Percentiles rank a stretch among this genome's conserved stretches.
Conservation (phyloP, 2,113 vertebrate genomes). For the Bubo bubo region DNA sequence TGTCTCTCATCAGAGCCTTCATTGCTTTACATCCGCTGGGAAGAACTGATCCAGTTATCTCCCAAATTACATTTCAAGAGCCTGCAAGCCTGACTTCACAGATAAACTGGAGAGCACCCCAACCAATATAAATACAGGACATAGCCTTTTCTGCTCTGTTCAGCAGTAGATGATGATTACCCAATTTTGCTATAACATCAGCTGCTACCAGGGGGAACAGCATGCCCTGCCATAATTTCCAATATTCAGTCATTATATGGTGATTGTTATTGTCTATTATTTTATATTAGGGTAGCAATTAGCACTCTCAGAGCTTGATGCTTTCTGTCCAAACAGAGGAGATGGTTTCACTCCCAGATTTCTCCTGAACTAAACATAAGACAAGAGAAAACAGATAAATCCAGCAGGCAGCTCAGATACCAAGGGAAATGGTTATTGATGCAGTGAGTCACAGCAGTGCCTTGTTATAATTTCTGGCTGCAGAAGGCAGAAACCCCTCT, state of each 20-base stretch:
- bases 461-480: neutral
- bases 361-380: neutral
- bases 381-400: neutral
- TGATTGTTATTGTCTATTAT: neutral
- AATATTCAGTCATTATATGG: neutral
- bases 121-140: neutral
- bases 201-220: neutral
- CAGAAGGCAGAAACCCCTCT: neutral
- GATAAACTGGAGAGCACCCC: constrained; percentile 6
- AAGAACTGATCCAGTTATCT: constrained; percentile 49
- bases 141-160: neutral
- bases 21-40: neutral
- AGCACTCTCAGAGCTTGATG: neutral
- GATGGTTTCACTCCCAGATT: neutral
- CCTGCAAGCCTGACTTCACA: constrained; percentile 1
- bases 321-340: neutral
- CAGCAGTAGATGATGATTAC: neutral
- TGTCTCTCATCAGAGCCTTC: constrained; percentile 6
- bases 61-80: constrained; percentile 16
- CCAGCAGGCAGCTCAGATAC: neutral
- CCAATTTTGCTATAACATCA: neutral
- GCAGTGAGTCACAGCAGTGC: neutral
- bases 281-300: neutral
- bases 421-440: neutral
- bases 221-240: neutral